Evolutionary conservation across 1,140 invertebrate genomes (phyloP).

Genomic region (Atta cephalotes): DNA sequence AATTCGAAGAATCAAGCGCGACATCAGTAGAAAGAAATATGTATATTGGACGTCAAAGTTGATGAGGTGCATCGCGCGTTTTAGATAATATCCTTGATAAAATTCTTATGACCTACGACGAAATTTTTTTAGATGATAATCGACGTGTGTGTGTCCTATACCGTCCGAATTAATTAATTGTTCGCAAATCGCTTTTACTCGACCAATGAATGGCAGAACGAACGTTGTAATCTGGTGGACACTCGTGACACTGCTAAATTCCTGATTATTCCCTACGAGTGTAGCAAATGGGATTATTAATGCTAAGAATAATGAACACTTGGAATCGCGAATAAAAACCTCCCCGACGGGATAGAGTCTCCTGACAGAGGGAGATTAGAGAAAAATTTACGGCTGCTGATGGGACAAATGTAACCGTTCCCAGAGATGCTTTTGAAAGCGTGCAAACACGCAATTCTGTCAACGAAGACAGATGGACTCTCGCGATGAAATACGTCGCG

Average conservation of each 20-base stretch:
- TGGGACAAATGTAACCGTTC: not conserved
- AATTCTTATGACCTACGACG: slow-evolving; percentile 34
- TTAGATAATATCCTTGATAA: slow-evolving; percentile 23
- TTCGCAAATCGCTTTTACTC: slow-evolving; percentile 29
- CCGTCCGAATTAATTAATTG: slow-evolving; percentile 23
- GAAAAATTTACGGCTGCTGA: slow-evolving; percentile 10
- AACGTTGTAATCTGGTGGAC: slow-evolving; percentile 9
- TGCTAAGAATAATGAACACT: slow-evolving; percentile 60
- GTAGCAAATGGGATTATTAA: slow-evolving; percentile 54
- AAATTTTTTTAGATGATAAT: slow-evolving; percentile 25
- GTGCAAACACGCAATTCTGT: not conserved
- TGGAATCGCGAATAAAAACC: slow-evolving; percentile 38
- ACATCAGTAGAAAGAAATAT: slow-evolving; percentile 3
- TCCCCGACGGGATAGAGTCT: not conserved
- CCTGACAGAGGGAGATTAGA: slow-evolving; percentile 10
- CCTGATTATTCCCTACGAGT: slow-evolving; percentile 34
- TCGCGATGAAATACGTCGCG: not conserved
- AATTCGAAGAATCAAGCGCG: slow-evolving; percentile 11
- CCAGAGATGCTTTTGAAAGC: slow-evolving; percentile 14
- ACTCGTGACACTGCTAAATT: slow-evolving; percentile 29
- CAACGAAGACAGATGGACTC: not conserved
- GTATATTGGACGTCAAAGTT: not conserved
- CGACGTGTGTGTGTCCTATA: slow-evolving; percentile 11
- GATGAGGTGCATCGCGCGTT: not conserved
- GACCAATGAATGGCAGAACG: slow-evolving; percentile 5